Percentiles rank a stretch among this genome's conserved stretches.
These are phyloP conservation scores for Watsonalla cultraria DNA, from an alignment of 2,888 invertebrate species.

Conservation along the genomic window DNA sequence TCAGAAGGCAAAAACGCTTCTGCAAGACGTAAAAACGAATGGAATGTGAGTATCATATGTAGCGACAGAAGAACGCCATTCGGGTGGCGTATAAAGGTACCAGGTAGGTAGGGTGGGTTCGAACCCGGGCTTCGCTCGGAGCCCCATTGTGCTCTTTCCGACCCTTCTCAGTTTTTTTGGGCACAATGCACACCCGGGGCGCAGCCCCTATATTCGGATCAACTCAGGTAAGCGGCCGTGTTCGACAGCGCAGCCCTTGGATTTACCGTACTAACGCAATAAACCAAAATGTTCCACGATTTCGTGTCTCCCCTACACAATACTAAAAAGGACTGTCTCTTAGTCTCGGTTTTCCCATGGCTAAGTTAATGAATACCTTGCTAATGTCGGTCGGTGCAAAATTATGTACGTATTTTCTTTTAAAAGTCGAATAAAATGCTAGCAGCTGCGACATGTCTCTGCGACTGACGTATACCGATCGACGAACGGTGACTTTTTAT, in stretches of 20 bases:
- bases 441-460: conserved; percentile 40
- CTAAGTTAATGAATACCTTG: not conserved
- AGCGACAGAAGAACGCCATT: conserved; percentile 19
- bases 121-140: conserved; percentile 33
- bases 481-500: conserved; percentile 29
- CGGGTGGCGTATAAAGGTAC: conserved; percentile 30
- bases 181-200: conserved; percentile 57
- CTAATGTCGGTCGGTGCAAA: conserved; percentile 1
- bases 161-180: conserved; percentile 72
- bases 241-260: conserved; percentile 42
- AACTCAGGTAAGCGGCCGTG: conserved; percentile 64
- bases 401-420: conserved; percentile 25
- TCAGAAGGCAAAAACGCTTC: too few species aligned
- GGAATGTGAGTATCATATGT: not conserved
- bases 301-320: not conserved
- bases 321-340: not conserved
- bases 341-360: not conserved
- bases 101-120: conserved; percentile 40
- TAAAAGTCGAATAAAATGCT: conserved; percentile 43
- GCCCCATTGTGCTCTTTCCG: conserved; percentile 54
- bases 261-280: conserved; percentile 40
- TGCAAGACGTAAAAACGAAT: not conserved
- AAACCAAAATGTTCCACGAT: not conserved
- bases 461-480: conserved; percentile 34
- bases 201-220: conserved; percentile 47